Base-by-base conservation (phyloP, 1,140 invertebrate species). In the Antheraea pernyi region DNA sequence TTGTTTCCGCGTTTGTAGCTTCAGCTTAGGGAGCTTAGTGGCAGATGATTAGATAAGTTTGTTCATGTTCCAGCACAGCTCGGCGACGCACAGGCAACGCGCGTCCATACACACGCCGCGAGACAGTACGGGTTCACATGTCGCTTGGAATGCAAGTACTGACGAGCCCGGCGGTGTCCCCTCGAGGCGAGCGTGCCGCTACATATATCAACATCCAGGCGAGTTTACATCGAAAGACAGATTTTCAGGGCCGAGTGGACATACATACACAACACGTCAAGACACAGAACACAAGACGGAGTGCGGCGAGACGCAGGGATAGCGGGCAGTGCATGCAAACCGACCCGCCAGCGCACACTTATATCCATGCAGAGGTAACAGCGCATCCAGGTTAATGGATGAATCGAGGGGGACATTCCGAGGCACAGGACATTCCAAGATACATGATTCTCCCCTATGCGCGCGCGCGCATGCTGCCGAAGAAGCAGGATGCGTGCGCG, bases 381-480 rank as follows among this genome's bases (percentile, higher is more conserved):
- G 83, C 85, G 84, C 83, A 88, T 82, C 77, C 73, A 84, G 83
- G 84, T 85, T 80, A 84, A 89, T 84, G 79, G 80, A 85, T 88
- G 86, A 85, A 88, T 91, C 87, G 86, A 93, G 92, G 92, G 92
- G 91, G 91, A 92, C 92, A 93, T 93, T 93, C 92, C 92, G 92
- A 93, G 92, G 92, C 91, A 93, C 92, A 93, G 89, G 91, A 93
- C 92, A 93, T 93, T 93, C 92, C 92, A 93, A 93, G 92, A 93
- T 93, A 93, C 91, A 93, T 91, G 92, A 93, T 92, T 85, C 87
- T 93, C 92, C 92, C 92, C 92, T 92, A 91, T 89, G 89, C 88
- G 88, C 87, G 86, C 82, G 86, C 81, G 82, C 84, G 84, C 78
- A 88, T 84, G 77, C 39, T 64, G 66, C 67, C 73, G 48, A 58